Base-by-base conservation (phyloP, 2,888 invertebrate species). In the Venustoraphidia nigricollis region DNA sequence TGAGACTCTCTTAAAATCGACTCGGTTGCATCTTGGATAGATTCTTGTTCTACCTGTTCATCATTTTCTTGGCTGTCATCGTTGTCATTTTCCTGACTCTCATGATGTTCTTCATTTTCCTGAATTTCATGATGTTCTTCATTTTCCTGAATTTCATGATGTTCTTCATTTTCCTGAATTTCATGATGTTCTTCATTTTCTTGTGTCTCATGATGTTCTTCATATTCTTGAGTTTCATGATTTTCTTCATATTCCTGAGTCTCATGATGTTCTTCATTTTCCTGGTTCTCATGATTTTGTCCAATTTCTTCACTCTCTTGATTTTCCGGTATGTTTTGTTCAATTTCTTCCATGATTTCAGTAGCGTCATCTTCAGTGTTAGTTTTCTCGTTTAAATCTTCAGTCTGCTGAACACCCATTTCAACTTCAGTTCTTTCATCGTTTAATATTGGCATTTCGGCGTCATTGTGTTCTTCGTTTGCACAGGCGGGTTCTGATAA, bases 21-120 rank as follows among this genome's bases (percentile, higher is more conserved):
- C 41, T 52, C 52, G 13, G 45, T 46, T 41, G 47, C 43, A 13
- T 50, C 52, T n/a, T 41, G 42, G 11, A 44, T 34, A 11, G 44
- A 42, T 49, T 41, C 39, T 42, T 36, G 35, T 38, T 48, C 46
- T 2, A 8, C 17, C 10, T 9, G 17, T 35, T 17, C 11, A 9
- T 44, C 34, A 44, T 34, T 44, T 9, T 44, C 39, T 9, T 37
- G 44, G 11, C 27, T 11, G 27, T 45, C 37, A 6, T 44, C 10
- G 27, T 13, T 39, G 11, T 37, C 37, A 27, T 38, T 34, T 39
- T 39, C 17, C 10, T 1, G 10, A n/a, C 8, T 10, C 38, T 48
- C 40, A 44, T 50, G 13, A 46, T 45, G 35, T 47, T 50, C 43
- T 41, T 45, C 6, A 42, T 14, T 37, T 48, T 50, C 38, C 40